phyloP scores from a whole-genome alignment of 2,797 vertebrate species.

The Phylloscopus collybita region DNA sequence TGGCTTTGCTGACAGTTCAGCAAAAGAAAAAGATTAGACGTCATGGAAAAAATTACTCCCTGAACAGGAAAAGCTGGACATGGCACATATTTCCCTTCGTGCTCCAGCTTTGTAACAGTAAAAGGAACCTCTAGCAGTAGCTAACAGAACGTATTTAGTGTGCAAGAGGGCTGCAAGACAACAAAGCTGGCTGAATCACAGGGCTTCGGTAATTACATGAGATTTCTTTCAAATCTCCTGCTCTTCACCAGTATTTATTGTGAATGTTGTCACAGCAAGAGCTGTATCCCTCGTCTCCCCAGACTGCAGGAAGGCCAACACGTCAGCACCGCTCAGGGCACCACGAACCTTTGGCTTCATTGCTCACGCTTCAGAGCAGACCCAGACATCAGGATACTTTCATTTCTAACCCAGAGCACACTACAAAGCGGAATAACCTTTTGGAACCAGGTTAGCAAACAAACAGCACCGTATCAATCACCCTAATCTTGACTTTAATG shows the following conservation, averaged over 20 bases:
- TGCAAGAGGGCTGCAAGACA: background rate
- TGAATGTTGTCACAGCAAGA: background rate
- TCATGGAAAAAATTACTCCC: slow-evolving; percentile 70
- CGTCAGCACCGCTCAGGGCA: background rate
- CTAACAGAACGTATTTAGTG: background rate
- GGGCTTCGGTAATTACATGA: background rate
- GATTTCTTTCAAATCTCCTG: background rate
- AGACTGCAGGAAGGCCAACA: background rate
- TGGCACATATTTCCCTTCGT: slow-evolving; percentile 36
- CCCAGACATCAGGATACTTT: background rate
- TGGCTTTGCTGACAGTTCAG: slow-evolving; percentile 70
- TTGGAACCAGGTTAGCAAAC: slow-evolving; percentile 14
- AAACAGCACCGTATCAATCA: background rate
- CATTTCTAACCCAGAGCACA: background rate
- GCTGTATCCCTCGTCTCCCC: rapidly evolving
- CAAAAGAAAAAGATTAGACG: slow-evolving; percentile 61
- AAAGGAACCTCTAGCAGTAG: slow-evolving; percentile 61
- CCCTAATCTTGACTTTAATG: slow-evolving; percentile 26
- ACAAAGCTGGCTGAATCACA: background rate
- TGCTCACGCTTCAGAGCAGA: background rate
- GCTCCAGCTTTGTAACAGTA: slow-evolving; percentile 65
- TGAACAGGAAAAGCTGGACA: slow-evolving; percentile 67
- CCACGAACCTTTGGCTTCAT: background rate
- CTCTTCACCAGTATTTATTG: background rate
- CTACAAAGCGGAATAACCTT: background rate